Evolutionary conservation across 2,797 vertebrate genomes (phyloP).

Genomic region (Phrynocephalus vlangalii): DNA sequence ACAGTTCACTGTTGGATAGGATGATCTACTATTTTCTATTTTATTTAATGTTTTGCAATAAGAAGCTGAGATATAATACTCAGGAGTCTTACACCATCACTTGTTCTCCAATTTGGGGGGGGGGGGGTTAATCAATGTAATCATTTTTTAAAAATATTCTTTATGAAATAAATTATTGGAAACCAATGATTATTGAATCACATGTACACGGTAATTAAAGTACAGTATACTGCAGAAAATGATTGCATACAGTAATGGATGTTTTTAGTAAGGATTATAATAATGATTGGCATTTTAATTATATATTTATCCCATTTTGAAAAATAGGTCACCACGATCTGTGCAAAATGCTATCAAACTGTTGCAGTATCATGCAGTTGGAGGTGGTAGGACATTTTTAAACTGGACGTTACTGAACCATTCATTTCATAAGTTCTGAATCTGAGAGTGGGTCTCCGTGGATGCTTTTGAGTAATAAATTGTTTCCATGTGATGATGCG

Average conservation of each 20-base stretch:
- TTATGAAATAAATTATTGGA: conserved; percentile 3
- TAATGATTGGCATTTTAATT: conserved; percentile 13
- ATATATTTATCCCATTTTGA: neutral
- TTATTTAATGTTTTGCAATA: neutral
- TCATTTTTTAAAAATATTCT: conserved; percentile 17
- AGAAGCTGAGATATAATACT: neutral
- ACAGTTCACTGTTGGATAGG: conserved; percentile 8
- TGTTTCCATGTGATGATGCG: neutral
- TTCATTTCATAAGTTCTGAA: neutral
- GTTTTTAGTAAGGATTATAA: neutral
- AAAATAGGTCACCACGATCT: neutral
- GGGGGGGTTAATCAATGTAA: conserved; percentile 11
- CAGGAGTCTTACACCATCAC: neutral
- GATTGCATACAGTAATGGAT: neutral
- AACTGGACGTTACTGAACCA: neutral
- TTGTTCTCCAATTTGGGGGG: neutral
- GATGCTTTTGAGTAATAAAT: neutral
- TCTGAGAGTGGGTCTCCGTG: neutral
- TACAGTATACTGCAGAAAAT: neutral
- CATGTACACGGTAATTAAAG: neutral
- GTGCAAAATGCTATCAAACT: neutral
- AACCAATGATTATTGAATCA: neutral
- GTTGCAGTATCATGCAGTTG: neutral
- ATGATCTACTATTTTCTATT: neutral
- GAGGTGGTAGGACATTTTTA: neutral